Conservation (phyloP, 2,113 vertebrate genomes). For the Antigone vipio region DNA sequence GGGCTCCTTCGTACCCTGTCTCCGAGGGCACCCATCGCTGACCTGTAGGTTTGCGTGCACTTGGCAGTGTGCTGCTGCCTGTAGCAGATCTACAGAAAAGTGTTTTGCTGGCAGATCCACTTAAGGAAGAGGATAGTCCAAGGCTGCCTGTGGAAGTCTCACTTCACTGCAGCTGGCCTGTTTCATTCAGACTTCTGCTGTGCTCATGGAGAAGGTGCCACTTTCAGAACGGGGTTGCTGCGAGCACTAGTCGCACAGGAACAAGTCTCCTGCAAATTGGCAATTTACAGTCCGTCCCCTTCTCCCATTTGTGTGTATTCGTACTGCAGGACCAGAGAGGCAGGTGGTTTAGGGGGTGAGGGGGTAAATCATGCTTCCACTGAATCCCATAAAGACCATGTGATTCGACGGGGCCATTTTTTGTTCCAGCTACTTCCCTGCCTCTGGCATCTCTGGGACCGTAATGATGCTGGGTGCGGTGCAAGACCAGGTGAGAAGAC, state of each 20-base stretch:
- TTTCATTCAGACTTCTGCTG: not conserved
- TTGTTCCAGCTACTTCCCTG: not conserved
- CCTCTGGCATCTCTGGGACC: not conserved
- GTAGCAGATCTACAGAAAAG: not conserved
- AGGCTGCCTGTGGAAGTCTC: not conserved
- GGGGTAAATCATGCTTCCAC: not conserved
- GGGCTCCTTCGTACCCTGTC: not conserved
- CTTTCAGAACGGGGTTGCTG: not conserved
- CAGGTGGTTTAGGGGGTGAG: not conserved
- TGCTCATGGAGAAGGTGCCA: not conserved
- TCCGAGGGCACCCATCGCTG: not conserved
- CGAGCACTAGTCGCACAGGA: not conserved
- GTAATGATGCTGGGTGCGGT: not conserved
- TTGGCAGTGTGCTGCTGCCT: not conserved
- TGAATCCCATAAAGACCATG: not conserved
- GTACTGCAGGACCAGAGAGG: not conserved
- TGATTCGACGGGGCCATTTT: fast-evolving
- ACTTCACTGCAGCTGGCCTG: not conserved
- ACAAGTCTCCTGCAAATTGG: not conserved
- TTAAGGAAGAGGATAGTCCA: not conserved
- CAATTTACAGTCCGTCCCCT: not conserved
- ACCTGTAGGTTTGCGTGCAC: not conserved
- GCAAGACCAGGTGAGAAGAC: not conserved
- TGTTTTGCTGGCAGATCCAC: not conserved
- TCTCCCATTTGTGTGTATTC: not conserved